Evolutionary conservation across 2,113 vertebrate species (phyloP), one percentile per base, ranked within the genome.

Genomic region (Phylloscopus trochiloides): DNA sequence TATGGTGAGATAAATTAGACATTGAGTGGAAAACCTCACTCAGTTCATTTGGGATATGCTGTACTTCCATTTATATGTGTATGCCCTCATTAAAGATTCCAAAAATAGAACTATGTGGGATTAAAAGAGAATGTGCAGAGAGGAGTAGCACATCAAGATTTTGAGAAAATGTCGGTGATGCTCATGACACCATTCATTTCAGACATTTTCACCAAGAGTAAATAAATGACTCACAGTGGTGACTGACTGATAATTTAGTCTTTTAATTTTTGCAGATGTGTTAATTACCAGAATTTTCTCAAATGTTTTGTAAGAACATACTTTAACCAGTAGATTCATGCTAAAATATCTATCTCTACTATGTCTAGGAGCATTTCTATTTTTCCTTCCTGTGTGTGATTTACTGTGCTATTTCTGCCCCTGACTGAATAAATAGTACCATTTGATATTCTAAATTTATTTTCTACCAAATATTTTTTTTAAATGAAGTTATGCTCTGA

Each of bases 21-120:
- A 62, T 8, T 14, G 43, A 92, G 55, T 5, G 4, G 71, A 90
- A 82, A 92, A 51, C 17, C 57, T 91, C 28, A 10, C 43, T 70
- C 18, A 40, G 47, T 74, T 92, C 79, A 83, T 88, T 83, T 80
- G 94, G 85, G 90, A 88, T 83, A 21, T 74, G 70, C 24, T 36
- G 67, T 47, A n/a, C 24, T 66, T 94, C 42, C 54, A 62, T 73
- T 90, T 93, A 18, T 70, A 59, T 34, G 36, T 38, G 32, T 18
- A 15, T 77, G 82, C 26, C 90, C 86, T 96, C 88, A 58, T 95
- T 96, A 92, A 83, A 42, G 43, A 45, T 40, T 63, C 86, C 55
- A 67, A 52, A 95, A 92, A 88, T 90, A 90, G 92, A 90, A 59
- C 9, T 13, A 31, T 12, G 36, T 68, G 25, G 61, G 38, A 59